Conservation (phyloP, 2,113 vertebrate species). For the Hystrix brachyura region DNA sequence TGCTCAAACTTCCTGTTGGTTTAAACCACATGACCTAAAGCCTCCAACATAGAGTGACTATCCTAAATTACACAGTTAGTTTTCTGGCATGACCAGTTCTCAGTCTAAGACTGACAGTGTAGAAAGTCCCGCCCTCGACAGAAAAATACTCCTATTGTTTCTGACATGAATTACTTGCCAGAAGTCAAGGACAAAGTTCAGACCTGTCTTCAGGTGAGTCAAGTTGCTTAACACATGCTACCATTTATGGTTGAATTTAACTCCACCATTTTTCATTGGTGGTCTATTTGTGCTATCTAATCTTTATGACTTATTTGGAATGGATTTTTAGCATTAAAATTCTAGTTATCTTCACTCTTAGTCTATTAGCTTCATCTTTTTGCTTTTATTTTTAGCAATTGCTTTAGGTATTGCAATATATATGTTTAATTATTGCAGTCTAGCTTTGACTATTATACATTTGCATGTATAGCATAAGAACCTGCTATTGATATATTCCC, state of each 20-base stretch:
- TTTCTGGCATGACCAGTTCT: neutral
- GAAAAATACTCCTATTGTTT: neutral
- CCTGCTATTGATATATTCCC: neutral
- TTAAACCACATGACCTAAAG: neutral
- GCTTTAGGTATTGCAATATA: neutral
- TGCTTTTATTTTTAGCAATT: neutral
- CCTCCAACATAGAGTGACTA: neutral
- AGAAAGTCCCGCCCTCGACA: neutral
- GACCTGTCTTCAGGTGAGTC: neutral
- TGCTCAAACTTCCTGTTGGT: neutral
- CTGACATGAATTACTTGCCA: neutral
- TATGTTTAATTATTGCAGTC: neutral
- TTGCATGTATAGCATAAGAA: neutral
- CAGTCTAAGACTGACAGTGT: neutral
- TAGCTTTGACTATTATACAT: neutral
- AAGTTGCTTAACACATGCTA: neutral
- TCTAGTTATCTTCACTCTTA: neutral
- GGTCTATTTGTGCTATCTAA: neutral
- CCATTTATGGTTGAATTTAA: conserved; percentile 17
- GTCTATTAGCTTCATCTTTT: neutral
- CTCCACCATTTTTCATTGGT: neutral
- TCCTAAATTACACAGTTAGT: neutral
- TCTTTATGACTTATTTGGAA: neutral
- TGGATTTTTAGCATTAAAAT: neutral
- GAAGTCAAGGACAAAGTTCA: neutral